These are phyloP conservation scores for Anthopleura sola DNA, from an alignment of 64 coral and sea anemone genomes.

Conservation along the genomic window DNA sequence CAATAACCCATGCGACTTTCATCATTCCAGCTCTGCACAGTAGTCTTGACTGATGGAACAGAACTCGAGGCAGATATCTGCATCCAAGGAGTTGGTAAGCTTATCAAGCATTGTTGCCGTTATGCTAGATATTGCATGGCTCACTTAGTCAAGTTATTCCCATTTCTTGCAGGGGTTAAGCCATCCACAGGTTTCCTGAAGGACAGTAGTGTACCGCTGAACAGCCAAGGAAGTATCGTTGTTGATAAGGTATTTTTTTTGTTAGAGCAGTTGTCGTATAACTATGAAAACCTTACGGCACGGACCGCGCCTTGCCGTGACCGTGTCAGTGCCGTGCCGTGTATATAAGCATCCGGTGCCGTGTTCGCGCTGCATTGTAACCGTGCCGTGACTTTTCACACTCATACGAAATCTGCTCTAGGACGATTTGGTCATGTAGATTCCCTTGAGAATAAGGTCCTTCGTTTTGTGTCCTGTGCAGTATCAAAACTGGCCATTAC, in stretches of 20 bases:
- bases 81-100: constrained; percentile 80
- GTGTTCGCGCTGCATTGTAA: no score
- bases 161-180: constrained; percentile 54
- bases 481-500: no score
- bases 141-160: neutral
- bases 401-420: no score
- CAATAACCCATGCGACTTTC: neutral
- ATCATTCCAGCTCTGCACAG: constrained; percentile 47
- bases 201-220: constrained; percentile 53
- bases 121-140: neutral
- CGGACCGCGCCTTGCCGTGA: no score
- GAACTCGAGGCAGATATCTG: constrained; percentile 85
- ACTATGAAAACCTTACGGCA: no score
- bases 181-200: constrained; percentile 76
- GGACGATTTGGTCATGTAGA: neutral
- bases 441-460: no score
- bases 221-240: constrained; percentile 64
- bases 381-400: no score
- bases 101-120: neutral
- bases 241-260: constrained; percentile 69
- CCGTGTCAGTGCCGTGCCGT: no score
- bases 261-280: no score
- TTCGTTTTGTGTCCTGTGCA: no score
- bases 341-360: no score
- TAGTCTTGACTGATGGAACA: constrained; percentile 77